Evolutionary conservation across 2,797 vertebrate species (phyloP).

Genomic region (Hemitrygon akajei): DNA sequence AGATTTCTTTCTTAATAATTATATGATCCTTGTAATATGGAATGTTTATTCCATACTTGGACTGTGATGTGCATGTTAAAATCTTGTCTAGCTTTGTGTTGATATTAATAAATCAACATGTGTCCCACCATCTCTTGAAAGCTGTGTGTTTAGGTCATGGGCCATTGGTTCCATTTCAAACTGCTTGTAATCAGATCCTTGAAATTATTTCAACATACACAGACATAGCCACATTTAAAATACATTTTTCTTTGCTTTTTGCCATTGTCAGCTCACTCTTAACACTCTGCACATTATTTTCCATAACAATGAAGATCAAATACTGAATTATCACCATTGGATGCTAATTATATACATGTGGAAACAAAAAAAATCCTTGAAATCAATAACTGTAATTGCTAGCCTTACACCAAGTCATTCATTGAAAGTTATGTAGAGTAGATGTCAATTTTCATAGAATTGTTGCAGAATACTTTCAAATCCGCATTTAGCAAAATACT

Average conservation of each 20-base stretch:
- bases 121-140: neutral
- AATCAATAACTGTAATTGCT: neutral
- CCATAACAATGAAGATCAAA: neutral
- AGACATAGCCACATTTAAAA: neutral
- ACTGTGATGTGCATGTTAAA: neutral
- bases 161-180: slow-evolving; percentile 16
- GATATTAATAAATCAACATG: slow-evolving; percentile 12
- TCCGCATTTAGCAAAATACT: neutral
- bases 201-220: neutral
- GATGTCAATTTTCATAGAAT: neutral
- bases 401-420: neutral
- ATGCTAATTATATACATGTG: neutral
- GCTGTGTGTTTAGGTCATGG: neutral
- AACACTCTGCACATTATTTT: neutral
- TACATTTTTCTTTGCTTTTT: neutral
- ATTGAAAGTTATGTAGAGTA: neutral
- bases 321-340: neutral
- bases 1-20: neutral
- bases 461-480: neutral
- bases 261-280: slow-evolving; percentile 1
- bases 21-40: neutral
- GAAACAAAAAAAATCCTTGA: neutral
- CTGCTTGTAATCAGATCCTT: neutral
- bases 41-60: neutral
- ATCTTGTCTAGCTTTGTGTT: neutral